phyloP scores from a whole-genome alignment of 1,140 invertebrate species.

The Ceratosolen fusciceps region DNA sequence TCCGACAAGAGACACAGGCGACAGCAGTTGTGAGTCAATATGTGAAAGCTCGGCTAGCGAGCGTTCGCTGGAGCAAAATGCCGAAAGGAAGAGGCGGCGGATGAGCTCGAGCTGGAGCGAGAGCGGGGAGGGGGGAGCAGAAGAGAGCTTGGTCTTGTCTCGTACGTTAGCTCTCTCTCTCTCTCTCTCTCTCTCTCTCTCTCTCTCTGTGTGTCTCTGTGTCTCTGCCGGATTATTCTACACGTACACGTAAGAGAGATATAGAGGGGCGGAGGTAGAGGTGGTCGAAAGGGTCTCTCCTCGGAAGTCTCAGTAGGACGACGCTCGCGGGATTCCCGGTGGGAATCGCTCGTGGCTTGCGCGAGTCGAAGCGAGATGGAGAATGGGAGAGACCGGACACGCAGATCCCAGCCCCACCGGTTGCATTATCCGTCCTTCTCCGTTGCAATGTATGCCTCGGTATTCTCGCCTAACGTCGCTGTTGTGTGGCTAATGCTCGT shows the following conservation, averaged over 20 bases:
- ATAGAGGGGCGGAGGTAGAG: not conserved
- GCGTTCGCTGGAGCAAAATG: not conserved
- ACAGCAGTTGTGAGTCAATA: constrained; percentile 37
- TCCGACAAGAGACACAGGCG: constrained; percentile 7
- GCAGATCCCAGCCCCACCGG: not conserved
- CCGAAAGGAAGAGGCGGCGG: not conserved
- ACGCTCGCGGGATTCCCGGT: constrained; percentile 21
- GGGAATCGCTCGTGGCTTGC: not conserved
- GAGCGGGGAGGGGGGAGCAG: not conserved
- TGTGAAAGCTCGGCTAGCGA: constrained; percentile 5
- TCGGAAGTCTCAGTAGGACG: not conserved
- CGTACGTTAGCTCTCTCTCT: no score
- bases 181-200: no score
- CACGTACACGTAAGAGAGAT: not conserved
- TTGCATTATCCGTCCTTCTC: not conserved
- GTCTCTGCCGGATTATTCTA: no score
- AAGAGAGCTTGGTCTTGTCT: not conserved
- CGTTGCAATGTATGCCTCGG: constrained; percentile 46
- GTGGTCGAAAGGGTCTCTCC: not conserved
- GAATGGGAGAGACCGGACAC: not conserved
- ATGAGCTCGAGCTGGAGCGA: not conserved
- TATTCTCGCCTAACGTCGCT: constrained; percentile 63
- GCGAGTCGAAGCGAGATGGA: not conserved
- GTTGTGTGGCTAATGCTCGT: constrained; percentile 71
- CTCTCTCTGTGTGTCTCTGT: no score